Percentiles rank a stretch among this genome's conserved stretches.
Conservation (phyloP, 2,797 vertebrate species). For the Gorsachius magnificus region DNA sequence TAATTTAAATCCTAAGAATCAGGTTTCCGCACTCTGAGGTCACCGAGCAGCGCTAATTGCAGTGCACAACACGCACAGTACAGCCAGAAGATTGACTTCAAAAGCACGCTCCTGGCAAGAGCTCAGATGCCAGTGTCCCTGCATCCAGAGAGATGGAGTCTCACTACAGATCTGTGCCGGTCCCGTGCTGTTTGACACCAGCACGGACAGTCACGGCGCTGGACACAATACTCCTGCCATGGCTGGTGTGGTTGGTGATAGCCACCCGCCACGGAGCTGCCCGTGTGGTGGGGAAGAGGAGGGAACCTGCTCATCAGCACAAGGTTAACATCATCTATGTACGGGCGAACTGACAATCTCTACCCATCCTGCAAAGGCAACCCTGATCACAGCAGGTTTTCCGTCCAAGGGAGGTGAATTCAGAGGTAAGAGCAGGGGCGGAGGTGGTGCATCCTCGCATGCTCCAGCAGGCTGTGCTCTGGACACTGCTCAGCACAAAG, state of each 20-base stretch:
- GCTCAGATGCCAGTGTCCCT: background rate
- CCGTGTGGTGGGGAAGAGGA: background rate
- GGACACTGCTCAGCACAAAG: background rate
- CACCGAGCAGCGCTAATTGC: background rate
- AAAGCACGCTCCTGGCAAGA: background rate
- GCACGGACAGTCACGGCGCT: background rate
- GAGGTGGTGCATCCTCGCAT: background rate
- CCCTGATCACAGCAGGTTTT: background rate
- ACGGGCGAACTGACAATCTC: background rate
- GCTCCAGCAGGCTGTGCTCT: background rate
- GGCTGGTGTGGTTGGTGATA: background rate
- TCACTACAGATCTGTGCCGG: fast-evolving
- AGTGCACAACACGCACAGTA: fast-evolving
- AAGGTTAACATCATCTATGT: background rate
- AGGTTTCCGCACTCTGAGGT: background rate
- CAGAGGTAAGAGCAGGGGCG: background rate
- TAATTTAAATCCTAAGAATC: background rate
- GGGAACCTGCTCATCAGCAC: background rate
- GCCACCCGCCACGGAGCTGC: background rate
- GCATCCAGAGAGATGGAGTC: background rate
- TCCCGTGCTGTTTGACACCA: background rate
- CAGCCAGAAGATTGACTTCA: background rate
- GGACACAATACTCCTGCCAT: background rate
- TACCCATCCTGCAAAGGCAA: background rate
- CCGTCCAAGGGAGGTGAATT: background rate